These are phyloP conservation scores for Melanerpes aurifrons DNA, from an alignment of 2,113 vertebrate genomes.

Conservation along the genomic window DNA sequence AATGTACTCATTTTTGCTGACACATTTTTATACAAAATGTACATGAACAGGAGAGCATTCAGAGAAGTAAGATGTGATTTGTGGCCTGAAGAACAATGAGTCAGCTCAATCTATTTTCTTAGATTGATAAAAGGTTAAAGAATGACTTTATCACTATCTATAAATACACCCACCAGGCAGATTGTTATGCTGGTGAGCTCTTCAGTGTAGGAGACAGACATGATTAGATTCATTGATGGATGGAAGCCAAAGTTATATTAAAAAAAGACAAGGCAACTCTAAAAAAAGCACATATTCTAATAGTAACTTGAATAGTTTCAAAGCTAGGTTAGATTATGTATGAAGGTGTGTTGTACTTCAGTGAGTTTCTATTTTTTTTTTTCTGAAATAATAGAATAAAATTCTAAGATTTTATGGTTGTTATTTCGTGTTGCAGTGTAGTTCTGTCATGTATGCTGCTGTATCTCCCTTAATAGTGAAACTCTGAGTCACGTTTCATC, in stretches of 20 bases:
- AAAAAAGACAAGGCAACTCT: background rate
- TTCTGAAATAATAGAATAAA: background rate
- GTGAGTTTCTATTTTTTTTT: background rate
- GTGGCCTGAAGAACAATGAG: background rate
- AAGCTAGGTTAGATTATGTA: background rate
- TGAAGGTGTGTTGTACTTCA: background rate
- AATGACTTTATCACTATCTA: conserved; percentile 15
- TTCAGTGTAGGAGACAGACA: background rate
- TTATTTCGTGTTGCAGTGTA: background rate
- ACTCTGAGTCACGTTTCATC: background rate
- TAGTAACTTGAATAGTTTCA: background rate
- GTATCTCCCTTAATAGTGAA: background rate
- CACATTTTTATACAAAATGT: background rate
- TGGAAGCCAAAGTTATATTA: conserved; percentile 12
- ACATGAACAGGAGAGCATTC: background rate
- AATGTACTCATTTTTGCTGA: background rate
- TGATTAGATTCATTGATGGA: conserved; percentile 2
- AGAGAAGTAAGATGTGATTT: background rate
- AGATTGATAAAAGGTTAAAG: conserved; percentile 3
- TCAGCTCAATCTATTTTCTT: background rate
- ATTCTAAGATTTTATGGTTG: background rate
- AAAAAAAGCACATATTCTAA: background rate
- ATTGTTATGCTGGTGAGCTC: background rate
- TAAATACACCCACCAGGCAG: conserved; percentile 37
- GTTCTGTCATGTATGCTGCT: background rate